Evolutionary conservation across 1,140 invertebrate genomes (phyloP).

Genomic region (Magallana angulata): DNA sequence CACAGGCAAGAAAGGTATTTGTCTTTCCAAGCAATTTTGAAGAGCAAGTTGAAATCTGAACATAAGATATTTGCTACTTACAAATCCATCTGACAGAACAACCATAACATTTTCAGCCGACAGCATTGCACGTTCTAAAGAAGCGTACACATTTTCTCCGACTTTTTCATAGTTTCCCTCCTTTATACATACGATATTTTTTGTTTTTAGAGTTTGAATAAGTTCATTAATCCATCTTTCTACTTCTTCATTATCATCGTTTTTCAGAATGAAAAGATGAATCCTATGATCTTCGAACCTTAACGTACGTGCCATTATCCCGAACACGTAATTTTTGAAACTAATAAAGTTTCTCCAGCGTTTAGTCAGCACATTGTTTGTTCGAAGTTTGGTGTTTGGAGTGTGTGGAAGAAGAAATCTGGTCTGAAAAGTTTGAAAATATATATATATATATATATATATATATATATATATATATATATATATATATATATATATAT

Average conservation of each 20-base stretch:
- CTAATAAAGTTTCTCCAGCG: too few species aligned
- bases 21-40: background rate
- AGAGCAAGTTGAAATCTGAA: background rate
- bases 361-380: too few species aligned
- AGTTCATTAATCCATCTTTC: background rate
- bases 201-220: background rate
- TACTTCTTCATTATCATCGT: background rate
- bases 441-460: too few species aligned
- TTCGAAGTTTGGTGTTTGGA: too few species aligned
- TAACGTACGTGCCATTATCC: too few species aligned
- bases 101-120: background rate
- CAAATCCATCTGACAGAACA: background rate
- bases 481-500: too few species aligned
- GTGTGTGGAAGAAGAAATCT: too few species aligned
- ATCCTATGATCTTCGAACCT: background rate
- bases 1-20: background rate
- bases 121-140: background rate
- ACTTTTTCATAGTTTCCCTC: background rate
- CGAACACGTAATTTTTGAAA: too few species aligned
- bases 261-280: conserved; percentile 4
- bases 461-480: too few species aligned
- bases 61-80: background rate
- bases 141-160: background rate
- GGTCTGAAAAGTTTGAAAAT: too few species aligned
- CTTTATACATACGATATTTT: background rate